Percentiles rank a stretch among this genome's conserved stretches.
phyloP scores from a whole-genome alignment of 1,140 invertebrate species.

The Drosophila bocki region DNA sequence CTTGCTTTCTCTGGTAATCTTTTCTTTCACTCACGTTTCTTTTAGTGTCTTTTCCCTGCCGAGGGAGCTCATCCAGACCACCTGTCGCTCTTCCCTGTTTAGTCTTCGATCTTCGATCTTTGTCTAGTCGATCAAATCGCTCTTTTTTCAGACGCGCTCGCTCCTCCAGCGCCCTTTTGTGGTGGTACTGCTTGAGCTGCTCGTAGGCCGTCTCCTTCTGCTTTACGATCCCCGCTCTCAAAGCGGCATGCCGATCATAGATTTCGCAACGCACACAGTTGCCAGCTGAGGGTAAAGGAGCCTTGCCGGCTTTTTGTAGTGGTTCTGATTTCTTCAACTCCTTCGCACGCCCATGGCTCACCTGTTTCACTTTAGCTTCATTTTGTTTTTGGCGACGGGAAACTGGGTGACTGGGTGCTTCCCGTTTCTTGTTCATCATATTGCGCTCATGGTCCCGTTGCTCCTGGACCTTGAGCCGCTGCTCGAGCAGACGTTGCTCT shows the following conservation, averaged over 20 bases:
- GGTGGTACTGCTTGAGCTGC: background rate
- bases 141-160: background rate
- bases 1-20: background rate
- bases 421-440: background rate
- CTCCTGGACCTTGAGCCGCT: constrained; percentile 13
- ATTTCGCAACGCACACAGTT: background rate
- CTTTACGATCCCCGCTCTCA: background rate
- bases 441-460: constrained; percentile 8
- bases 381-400: background rate
- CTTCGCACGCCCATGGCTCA: background rate
- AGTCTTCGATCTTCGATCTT: too few species aligned
- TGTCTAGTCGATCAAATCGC: too few species aligned
- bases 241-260: background rate
- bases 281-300: too few species aligned
- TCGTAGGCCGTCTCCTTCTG: background rate
- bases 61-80: background rate
- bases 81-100: background rate
- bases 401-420: background rate
- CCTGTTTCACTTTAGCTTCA: background rate
- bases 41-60: background rate
- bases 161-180: background rate
- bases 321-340: background rate
- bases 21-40: background rate
- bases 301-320: background rate
- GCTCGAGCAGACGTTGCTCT: background rate